Percentiles rank a stretch among this genome's conserved stretches.
Evolutionary conservation across 2,888 invertebrate species (phyloP).

Genomic region (Heliconius erato): DNA sequence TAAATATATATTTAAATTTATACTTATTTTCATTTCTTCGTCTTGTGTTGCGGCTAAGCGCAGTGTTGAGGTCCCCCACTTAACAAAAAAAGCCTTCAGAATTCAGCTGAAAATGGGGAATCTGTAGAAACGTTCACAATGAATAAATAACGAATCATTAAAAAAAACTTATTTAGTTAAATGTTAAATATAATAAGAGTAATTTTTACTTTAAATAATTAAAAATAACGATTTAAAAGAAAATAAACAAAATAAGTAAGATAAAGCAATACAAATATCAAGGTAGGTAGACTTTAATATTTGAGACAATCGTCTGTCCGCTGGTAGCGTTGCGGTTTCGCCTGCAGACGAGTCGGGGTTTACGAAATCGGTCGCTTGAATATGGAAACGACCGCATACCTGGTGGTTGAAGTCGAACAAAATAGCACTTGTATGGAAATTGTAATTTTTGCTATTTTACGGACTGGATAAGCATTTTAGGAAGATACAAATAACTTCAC

Average conservation of each 20-base stretch:
- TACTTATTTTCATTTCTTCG: no score
- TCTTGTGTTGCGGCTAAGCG: no score
- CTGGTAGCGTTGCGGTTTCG: conserved; percentile 43
- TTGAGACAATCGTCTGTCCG: conserved; percentile 34
- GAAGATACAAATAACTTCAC: no score
- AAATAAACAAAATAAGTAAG: not conserved
- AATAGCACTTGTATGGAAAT: not conserved
- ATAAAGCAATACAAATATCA: not conserved
- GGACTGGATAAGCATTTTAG: not conserved
- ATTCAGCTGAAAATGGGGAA: no score
- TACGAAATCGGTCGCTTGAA: conserved; percentile 36
- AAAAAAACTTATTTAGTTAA: no score
- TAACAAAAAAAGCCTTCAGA: no score
- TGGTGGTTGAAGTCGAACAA: not conserved
- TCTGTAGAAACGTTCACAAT: no score
- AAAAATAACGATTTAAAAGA: not conserved
- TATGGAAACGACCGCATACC: conserved; percentile 25
- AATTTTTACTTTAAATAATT: no score
- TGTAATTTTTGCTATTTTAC: conserved; percentile 1
- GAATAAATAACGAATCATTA: no score
- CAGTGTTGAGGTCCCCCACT: no score
- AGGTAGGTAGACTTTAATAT: conserved; percentile 13
- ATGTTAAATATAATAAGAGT: no score
- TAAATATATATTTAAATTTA: no score
- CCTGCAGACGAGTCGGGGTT: conserved; percentile 45